Evolutionary conservation across 1,140 invertebrate genomes (phyloP).

Genomic region (Calliopsis andreniformis): DNA sequence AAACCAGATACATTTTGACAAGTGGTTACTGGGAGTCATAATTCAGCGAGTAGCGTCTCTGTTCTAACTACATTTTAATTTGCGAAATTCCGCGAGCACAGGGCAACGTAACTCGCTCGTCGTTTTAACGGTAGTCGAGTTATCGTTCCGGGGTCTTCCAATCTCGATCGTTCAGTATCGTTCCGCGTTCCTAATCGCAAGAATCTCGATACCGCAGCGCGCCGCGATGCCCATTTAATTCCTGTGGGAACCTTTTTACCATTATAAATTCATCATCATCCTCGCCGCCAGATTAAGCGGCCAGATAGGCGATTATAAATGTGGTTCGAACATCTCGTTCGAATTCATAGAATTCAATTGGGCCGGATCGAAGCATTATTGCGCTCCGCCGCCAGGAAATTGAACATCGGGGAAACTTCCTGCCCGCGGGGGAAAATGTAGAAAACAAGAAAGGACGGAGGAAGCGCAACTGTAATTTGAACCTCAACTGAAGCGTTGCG

Average conservation of each 20-base stretch:
- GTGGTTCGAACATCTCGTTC: constrained; percentile 1
- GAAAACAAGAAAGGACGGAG: neutral
- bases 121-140: constrained; percentile 45
- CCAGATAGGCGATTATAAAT: constrained; percentile 22
- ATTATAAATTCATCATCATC: constrained; percentile 30
- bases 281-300: constrained; percentile 1
- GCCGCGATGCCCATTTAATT: constrained; percentile 28
- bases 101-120: constrained; percentile 17
- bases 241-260: constrained; percentile 35
- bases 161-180: constrained; percentile 37
- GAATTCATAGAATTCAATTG: constrained; percentile 1
- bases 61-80: constrained; percentile 18
- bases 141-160: constrained; percentile 44
- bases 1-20: too few species aligned
- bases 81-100: constrained; percentile 4
- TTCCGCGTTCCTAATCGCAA: constrained; percentile 50
- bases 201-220: constrained; percentile 32
- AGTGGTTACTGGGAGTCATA: neutral
- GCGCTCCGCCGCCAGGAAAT: constrained; percentile 20
- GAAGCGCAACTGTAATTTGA: neutral
- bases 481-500: neutral
- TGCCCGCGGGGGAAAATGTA: neutral
- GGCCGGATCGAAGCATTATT: constrained; percentile 19
- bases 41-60: neutral
- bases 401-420: constrained; percentile 29